These are phyloP conservation scores for Cheilosia variabilis DNA, from an alignment of 2,888 invertebrate genomes.

Conservation along the genomic window DNA sequence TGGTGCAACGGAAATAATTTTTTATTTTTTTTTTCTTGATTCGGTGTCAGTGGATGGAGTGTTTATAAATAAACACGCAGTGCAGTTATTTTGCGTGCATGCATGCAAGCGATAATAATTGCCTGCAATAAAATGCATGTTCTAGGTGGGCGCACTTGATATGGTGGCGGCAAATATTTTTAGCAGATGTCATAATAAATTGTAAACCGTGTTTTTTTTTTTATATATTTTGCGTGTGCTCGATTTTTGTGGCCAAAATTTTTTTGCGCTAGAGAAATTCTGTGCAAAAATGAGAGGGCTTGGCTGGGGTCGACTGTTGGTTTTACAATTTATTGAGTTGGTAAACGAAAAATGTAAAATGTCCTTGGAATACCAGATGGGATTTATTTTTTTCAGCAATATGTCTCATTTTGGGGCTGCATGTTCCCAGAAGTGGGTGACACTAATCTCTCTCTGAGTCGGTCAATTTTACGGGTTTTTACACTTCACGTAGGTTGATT, in stretches of 20 bases:
- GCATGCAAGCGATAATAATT: conserved; percentile 64
- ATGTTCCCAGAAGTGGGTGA: too few relatives aligned
- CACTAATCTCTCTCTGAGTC: too few relatives aligned
- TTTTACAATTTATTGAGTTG: too few relatives aligned
- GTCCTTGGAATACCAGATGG: too few relatives aligned
- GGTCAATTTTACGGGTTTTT: too few relatives aligned
- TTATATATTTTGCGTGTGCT: background rate
- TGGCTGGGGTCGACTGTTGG: too few relatives aligned
- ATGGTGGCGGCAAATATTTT: conserved; percentile 42
- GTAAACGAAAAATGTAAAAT: too few relatives aligned
- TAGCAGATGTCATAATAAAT: conserved; percentile 63
- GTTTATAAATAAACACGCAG: conserved; percentile 52
- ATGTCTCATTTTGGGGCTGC: too few relatives aligned
- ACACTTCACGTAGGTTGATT: too few relatives aligned
- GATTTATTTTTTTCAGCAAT: too few relatives aligned
- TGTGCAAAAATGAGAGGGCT: too few relatives aligned
- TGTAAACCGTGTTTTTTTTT: background rate
- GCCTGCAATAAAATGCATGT: conserved; percentile 45
- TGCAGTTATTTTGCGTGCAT: conserved; percentile 59
- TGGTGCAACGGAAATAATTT: conserved; percentile 1
- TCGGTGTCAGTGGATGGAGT: conserved; percentile 47
- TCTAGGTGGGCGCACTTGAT: conserved; percentile 50
- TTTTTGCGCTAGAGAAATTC: background rate
- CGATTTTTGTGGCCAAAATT: background rate
- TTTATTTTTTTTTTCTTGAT: conserved; percentile 9